phyloP scores from a whole-genome alignment of 1,140 invertebrate genomes.

The Polyergus mexicanus region DNA sequence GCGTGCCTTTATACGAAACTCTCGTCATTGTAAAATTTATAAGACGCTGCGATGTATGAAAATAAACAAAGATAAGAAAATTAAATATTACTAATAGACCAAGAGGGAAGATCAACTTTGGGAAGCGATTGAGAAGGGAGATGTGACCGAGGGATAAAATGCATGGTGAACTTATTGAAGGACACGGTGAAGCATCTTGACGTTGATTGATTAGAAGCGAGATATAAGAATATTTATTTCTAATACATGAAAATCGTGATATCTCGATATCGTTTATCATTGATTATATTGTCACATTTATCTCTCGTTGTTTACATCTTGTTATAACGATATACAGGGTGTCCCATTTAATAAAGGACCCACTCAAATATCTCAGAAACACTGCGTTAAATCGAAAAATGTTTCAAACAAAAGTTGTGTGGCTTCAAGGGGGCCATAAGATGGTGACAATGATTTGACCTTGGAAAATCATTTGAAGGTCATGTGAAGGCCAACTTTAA shows the following conservation, averaged over 20 bases:
- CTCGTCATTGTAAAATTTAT: too few species aligned
- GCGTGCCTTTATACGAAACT: background rate
- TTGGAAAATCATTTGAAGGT: too few species aligned
- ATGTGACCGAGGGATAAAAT: slow-evolving; percentile 27
- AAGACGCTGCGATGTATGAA: background rate
- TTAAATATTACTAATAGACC: background rate
- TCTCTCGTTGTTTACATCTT: background rate
- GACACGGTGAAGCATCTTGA: background rate
- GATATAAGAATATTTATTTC: background rate
- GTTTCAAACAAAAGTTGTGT: too few species aligned
- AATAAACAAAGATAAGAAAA: background rate
- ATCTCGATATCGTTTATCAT: background rate
- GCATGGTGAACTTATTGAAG: background rate
- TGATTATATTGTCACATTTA: background rate
- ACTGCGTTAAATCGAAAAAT: too few species aligned
- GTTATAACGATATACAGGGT: too few species aligned
- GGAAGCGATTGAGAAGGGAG: background rate
- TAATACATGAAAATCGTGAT: too few species aligned
- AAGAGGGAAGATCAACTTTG: background rate
- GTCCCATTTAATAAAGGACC: too few species aligned
- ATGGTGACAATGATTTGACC: too few species aligned
- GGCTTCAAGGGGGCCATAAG: too few species aligned
- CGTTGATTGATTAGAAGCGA: slow-evolving; percentile 21
- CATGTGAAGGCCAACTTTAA: too few species aligned
- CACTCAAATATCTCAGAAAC: too few species aligned